Evolutionary conservation across 2,797 vertebrate species (phyloP), one percentile per base, ranked within the genome.

Genomic region (Melanotaenia pygmaea): DNA sequence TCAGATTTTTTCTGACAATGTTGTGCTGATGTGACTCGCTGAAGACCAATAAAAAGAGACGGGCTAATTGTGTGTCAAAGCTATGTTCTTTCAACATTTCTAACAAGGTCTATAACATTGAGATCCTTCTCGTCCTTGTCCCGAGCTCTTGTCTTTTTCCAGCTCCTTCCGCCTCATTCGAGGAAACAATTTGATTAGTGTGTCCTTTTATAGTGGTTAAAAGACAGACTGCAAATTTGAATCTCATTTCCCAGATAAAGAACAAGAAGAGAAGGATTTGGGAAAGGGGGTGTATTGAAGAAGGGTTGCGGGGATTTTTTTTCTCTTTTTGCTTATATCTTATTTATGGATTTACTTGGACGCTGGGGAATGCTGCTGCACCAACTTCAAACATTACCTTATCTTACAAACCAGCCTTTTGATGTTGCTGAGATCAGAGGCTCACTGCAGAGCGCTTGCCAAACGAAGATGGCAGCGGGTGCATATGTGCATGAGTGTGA

Each of bases 371-470:
- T 95, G 95, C 94, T 92, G 94, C 95, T 93, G 91, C 94, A 94
- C 93, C 94, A 96, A 96, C 96, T 97, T 98, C 96, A 99, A 95
- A 96, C 96, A 95, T 96, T 94, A 96, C 96, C 96, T 97, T 96
- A 97, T 98, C 96, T 97, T 97, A 96, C 96, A 97, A 96, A 97
- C 96, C 95, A 95, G 95, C 94, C 96, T 95, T 98, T 97, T 96
- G 96, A 97, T 96, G 96, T 96, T 95, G 95, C 92, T 81, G 91
- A 96, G 96, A 97, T 96, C 95, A 96, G 96, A 97, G 96, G 92
- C 94, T 91, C 91, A 93, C 94, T 95, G 95, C 94, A 83, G 95
- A 94, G 88, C 85, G 92, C 93, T 94, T 95, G 96, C 96, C 96
- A 96, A 94, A 95, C 94, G 95, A 95, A 96, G 95, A 95, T 93